phyloP scores from a whole-genome alignment of 2,797 vertebrate genomes.

The Pseudochaenichthys georgianus region DNA sequence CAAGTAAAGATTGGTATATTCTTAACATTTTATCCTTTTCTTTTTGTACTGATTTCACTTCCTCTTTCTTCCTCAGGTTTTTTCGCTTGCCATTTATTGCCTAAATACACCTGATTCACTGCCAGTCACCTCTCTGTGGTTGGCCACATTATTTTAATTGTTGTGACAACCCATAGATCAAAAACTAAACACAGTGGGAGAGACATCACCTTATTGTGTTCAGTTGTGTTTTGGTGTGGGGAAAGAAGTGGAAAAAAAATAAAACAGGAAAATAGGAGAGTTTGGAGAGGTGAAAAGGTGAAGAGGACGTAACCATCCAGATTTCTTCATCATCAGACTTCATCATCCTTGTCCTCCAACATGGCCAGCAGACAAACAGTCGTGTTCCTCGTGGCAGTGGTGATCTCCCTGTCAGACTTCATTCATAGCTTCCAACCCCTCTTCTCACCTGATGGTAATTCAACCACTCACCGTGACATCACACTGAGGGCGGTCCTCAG shows the following conservation, averaged over 20 bases:
- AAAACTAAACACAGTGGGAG: not conserved
- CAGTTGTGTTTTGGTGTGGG: not conserved
- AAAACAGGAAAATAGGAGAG: not conserved
- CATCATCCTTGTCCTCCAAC: fast-evolving
- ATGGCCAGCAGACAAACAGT: conserved; percentile 19
- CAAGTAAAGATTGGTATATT: not conserved
- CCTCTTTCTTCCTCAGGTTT: conserved; percentile 35
- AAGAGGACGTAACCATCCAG: not conserved
- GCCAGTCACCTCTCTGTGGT: not conserved
- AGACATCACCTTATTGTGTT: not conserved
- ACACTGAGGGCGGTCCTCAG: conserved; percentile 66
- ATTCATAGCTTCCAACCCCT: conserved; percentile 65
- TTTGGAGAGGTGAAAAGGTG: not conserved
- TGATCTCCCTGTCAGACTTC: conserved; percentile 30
- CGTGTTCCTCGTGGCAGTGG: conserved; percentile 7
- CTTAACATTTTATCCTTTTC: not conserved
- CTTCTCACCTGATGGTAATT: conserved; percentile 6
- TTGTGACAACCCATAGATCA: not conserved
- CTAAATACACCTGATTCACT: conserved; percentile 22
- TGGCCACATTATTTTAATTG: not conserved
- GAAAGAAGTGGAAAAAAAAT: not conserved
- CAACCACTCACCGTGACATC: conserved; percentile 71
- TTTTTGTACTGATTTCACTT: not conserved
- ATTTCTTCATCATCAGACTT: not conserved
- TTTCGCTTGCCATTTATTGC: conserved; percentile 22